These are phyloP conservation scores for Megalops atlanticus DNA, from an alignment of 2,113 vertebrate species.

Conservation along the genomic window DNA sequence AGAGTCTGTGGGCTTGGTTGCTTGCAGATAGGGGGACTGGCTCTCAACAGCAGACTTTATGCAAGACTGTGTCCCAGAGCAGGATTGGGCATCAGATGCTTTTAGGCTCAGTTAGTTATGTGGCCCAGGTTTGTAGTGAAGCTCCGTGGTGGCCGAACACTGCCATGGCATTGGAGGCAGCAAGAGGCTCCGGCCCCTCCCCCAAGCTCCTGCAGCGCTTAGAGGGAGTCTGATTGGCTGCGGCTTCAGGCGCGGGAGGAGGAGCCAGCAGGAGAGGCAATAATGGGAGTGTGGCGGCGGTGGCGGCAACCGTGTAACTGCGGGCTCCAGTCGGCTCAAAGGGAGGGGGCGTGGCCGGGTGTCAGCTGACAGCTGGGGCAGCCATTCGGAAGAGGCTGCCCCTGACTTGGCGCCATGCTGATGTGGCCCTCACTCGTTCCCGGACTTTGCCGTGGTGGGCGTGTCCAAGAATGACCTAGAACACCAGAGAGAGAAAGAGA, in stretches of 20 bases:
- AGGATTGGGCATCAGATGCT: too few relatives aligned
- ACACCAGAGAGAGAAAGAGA: background rate
- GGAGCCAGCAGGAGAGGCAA: background rate
- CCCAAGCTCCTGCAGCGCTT: background rate
- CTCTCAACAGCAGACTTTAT: too few relatives aligned
- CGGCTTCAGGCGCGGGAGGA: background rate
- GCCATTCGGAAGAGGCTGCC: background rate
- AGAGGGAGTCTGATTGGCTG: background rate
- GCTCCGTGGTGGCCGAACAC: background rate
- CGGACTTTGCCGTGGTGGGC: conserved; percentile 36
- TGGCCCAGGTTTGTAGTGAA: background rate
- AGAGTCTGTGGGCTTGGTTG: too few relatives aligned
- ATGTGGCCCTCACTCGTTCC: conserved; percentile 36
- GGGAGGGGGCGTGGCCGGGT: background rate
- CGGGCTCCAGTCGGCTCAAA: background rate
- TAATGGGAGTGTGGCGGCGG: background rate
- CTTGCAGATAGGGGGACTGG: too few relatives aligned
- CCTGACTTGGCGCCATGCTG: too few relatives aligned
- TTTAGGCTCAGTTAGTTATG: too few relatives aligned
- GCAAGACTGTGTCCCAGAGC: too few relatives aligned
- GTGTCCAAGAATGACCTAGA: conserved; percentile 46
- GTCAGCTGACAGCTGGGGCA: background rate
- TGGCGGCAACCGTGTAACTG: background rate
- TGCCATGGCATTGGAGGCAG: background rate
- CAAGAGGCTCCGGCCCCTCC: background rate